These are phyloP conservation scores for Megamerina dolium DNA, from an alignment of 2,888 invertebrate genomes.

Conservation along the genomic window DNA sequence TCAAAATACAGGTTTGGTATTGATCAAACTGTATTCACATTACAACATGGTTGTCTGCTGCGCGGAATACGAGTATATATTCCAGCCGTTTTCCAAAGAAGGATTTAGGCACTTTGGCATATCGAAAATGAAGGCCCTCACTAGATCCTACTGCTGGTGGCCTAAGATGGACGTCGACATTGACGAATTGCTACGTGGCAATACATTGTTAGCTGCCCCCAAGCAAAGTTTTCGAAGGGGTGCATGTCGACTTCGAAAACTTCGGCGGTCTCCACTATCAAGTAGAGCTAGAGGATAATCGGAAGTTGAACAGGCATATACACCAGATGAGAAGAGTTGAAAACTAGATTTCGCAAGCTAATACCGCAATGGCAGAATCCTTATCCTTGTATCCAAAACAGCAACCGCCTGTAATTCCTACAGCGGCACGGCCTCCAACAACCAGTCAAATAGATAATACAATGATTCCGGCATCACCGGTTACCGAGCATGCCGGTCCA, in stretches of 20 bases:
- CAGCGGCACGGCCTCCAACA: background rate
- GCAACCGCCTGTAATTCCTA: too few species aligned
- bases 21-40: background rate
- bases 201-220: too few species aligned
- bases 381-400: too few species aligned
- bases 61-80: conserved; percentile 3
- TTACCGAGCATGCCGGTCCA: background rate
- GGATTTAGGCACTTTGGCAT: conserved; percentile 4
- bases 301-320: too few species aligned
- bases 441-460: background rate
- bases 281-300: too few species aligned
- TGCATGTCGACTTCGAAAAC: too few species aligned
- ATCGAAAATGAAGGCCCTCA: conserved; percentile 5
- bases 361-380: too few species aligned
- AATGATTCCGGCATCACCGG: background rate
- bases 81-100: background rate
- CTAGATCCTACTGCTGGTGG: conserved; percentile 7
- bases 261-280: too few species aligned
- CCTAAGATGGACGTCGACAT: background rate
- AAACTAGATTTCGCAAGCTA: too few species aligned
- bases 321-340: too few species aligned
- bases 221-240: too few species aligned
- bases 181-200: background rate
- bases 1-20: background rate
- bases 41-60: conserved; percentile 2